Evolutionary conservation across 1,140 invertebrate species (phyloP).

Genomic region (Psix sp.): DNA sequence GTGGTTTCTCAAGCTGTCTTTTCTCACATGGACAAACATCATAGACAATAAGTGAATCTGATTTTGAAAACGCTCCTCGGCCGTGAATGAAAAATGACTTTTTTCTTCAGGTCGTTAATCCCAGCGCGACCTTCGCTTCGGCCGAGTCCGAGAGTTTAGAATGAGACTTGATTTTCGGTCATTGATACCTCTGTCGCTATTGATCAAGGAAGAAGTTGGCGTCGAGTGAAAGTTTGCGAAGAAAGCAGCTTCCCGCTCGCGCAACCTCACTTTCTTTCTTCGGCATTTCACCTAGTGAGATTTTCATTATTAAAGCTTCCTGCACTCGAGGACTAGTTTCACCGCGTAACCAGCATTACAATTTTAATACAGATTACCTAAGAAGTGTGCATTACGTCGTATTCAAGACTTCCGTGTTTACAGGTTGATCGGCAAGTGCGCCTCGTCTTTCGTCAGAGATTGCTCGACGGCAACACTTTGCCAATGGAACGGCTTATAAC

Average conservation of each 20-base stretch:
- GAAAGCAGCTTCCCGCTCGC: constrained; percentile 63
- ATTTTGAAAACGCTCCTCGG: no score
- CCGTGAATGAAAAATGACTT: no score
- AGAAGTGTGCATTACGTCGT: constrained; percentile 67
- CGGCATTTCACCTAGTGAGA: constrained; percentile 1
- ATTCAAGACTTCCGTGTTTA: constrained; percentile 69
- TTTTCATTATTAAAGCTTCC: neutral
- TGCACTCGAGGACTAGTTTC: constrained; percentile 14
- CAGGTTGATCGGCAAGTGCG: constrained; percentile 65
- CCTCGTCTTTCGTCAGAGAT: constrained; percentile 58
- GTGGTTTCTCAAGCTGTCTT: no score
- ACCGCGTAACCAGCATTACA: constrained; percentile 28
- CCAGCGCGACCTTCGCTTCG: no score
- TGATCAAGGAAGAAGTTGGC: constrained; percentile 43
- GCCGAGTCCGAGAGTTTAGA: no score
- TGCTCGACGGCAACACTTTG: constrained; percentile 61
- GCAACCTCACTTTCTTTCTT: constrained; percentile 24
- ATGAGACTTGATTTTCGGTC: constrained; percentile 50
- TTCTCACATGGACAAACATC: no score
- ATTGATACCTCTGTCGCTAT: constrained; percentile 42
- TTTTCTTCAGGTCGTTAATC: no score
- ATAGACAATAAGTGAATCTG: no score
- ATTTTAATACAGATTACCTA: constrained; percentile 61
- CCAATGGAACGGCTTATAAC: constrained; percentile 62
- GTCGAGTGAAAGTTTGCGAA: constrained; percentile 70